Percentiles rank a stretch among this genome's conserved stretches.
Conservation (phyloP, 1,140 invertebrate species). For the Euura lappo region DNA sequence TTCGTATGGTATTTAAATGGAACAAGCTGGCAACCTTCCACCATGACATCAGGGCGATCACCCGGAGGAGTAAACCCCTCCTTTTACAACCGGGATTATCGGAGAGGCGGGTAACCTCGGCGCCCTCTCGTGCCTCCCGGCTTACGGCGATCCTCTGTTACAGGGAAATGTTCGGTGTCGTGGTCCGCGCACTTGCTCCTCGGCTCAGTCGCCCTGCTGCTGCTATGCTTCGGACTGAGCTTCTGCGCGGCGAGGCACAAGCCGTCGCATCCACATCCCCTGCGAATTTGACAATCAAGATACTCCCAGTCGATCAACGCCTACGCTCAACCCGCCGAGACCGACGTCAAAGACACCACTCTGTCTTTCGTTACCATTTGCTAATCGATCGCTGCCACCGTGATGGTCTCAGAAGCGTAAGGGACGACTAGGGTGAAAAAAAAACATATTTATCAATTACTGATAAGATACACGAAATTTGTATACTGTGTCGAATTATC, state of each 20-base stretch:
- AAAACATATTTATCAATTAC: too few species aligned
- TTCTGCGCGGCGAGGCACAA: slow-evolving; percentile 64
- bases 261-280: slow-evolving; percentile 44
- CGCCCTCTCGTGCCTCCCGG: background rate
- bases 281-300: slow-evolving; percentile 57
- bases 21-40: too few species aligned
- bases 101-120: background rate
- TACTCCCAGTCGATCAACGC: slow-evolving; percentile 54
- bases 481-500: too few species aligned
- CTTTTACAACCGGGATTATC: slow-evolving; percentile 6
- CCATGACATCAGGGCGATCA: too few species aligned
- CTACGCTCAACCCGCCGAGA: slow-evolving; percentile 45
- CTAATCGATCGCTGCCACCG: slow-evolving; percentile 36
- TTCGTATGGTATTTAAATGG: too few species aligned
- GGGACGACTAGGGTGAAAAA: too few species aligned
- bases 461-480: too few species aligned
- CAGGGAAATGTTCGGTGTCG: slow-evolving; percentile 68
- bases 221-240: slow-evolving; percentile 67
- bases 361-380: slow-evolving; percentile 55
- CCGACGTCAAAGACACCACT: slow-evolving; percentile 39
- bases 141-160: slow-evolving; percentile 37
- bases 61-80: slow-evolving; percentile 10
- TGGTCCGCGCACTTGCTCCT: slow-evolving; percentile 69
- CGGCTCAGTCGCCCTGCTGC: slow-evolving; percentile 61
- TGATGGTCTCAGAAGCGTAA: background rate